Conservation (phyloP, 2,113 vertebrate genomes). For the Apteryx owenii region DNA sequence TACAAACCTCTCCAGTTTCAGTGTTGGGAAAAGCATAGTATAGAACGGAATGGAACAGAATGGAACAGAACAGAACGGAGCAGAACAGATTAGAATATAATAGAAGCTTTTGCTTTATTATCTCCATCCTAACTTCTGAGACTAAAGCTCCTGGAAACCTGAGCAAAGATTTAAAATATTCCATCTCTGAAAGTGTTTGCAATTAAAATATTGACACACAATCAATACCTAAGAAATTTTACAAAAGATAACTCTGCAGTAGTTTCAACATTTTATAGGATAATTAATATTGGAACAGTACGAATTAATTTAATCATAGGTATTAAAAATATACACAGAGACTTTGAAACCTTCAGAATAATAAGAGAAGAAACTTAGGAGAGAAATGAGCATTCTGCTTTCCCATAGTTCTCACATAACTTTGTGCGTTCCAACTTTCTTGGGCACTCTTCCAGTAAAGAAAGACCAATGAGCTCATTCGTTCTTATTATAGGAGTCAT, state of each 20-base stretch:
- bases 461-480: background rate
- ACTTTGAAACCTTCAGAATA: background rate
- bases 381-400: background rate
- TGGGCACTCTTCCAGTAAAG: background rate
- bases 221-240: slow-evolving; percentile 40
- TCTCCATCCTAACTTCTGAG: background rate
- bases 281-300: slow-evolving; percentile 24
- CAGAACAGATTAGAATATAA: background rate
- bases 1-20: background rate
- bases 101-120: background rate
- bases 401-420: background rate
- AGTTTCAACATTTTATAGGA: background rate
- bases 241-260: background rate
- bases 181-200: slow-evolving; percentile 1
- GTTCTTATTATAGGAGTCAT: background rate
- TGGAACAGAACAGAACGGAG: background rate
- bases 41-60: background rate
- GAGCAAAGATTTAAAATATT: slow-evolving; percentile 2
- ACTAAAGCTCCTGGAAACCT: background rate
- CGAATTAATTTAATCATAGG: background rate
- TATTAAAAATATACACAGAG: background rate
- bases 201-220: slow-evolving; percentile 20
- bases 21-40: background rate
- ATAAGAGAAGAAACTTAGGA: background rate
- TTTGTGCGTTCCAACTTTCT: background rate